Percentiles rank a stretch among this genome's conserved stretches.
Conservation (phyloP, 2,113 vertebrate species). For the Tretioscincus oriximinensis region DNA sequence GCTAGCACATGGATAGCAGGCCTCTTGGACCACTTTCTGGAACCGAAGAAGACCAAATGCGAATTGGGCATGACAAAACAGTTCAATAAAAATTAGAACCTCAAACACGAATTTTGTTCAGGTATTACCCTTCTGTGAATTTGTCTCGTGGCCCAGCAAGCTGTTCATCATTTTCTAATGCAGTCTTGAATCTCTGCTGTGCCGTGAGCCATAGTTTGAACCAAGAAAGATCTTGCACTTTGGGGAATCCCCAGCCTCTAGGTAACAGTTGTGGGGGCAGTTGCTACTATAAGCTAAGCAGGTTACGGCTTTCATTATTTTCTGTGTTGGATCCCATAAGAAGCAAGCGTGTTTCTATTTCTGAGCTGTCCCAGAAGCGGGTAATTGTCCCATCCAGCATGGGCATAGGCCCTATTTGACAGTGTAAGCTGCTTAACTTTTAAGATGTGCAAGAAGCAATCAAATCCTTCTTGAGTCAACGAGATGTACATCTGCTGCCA, state of each 20-base stretch:
- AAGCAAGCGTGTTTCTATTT: constrained; percentile 14
- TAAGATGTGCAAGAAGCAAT: constrained; percentile 38
- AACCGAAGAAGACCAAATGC: too few species aligned
- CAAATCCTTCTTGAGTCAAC: constrained; percentile 16
- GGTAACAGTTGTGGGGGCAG: neutral
- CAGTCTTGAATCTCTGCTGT: too few species aligned
- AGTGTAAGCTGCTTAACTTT: constrained; percentile 45
- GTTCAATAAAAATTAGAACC: too few species aligned
- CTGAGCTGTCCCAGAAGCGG: constrained; percentile 35
- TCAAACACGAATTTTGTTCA: too few species aligned
- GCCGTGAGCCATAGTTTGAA: too few species aligned
- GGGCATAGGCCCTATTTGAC: constrained; percentile 22
- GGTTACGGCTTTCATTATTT: neutral
- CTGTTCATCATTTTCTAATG: too few species aligned
- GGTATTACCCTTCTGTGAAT: too few species aligned
- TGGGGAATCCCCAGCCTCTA: neutral
- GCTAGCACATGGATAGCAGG: too few species aligned
- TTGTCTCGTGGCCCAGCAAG: too few species aligned
- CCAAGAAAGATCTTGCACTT: neutral
- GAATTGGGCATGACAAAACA: too few species aligned
- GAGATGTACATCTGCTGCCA: constrained; percentile 4
- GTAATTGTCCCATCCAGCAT: constrained; percentile 45
- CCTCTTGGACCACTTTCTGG: too few species aligned
- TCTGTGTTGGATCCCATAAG: too few species aligned
- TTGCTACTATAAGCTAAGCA: neutral